Conservation (phyloP, 2,113 vertebrate genomes). For the Xiphophorus maculatus region DNA sequence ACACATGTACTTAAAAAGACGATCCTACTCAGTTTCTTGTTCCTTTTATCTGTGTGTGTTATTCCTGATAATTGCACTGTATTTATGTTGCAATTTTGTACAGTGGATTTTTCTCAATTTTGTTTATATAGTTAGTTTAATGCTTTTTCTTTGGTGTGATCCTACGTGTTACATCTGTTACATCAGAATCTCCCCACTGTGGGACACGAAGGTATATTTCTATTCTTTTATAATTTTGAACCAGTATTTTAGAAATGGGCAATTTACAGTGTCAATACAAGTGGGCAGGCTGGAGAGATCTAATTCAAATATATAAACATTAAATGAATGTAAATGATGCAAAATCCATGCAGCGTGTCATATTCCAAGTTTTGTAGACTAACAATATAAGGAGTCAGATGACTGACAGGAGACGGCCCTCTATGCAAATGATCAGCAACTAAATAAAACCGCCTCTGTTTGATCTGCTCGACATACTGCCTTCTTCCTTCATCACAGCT, state of each 20-base stretch:
- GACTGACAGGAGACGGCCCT: slow-evolving; percentile 53
- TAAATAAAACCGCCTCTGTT: slow-evolving; percentile 64
- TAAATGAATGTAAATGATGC: not conserved
- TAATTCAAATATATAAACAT: not conserved
- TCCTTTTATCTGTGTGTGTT: too few relatives aligned
- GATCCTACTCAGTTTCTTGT: too few relatives aligned
- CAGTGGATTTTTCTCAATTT: too few relatives aligned
- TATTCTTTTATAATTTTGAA: too few relatives aligned
- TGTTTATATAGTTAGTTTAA: too few relatives aligned
- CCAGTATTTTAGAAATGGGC: not conserved
- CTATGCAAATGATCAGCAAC: slow-evolving; percentile 65
- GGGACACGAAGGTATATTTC: too few relatives aligned
- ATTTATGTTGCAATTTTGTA: too few relatives aligned
- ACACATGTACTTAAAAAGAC: too few relatives aligned
- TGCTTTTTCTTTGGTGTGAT: too few relatives aligned
- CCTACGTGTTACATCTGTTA: too few relatives aligned
- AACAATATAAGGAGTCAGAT: slow-evolving; percentile 31
- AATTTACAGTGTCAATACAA: not conserved
- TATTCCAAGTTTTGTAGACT: not conserved
- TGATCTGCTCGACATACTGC: slow-evolving; percentile 39
- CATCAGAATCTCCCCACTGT: too few relatives aligned
- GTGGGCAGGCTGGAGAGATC: not conserved
- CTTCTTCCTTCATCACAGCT: slow-evolving; percentile 44
- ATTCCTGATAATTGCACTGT: too few relatives aligned
- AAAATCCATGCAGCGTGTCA: not conserved